These are phyloP conservation scores for Paracyclopina nana DNA, from an alignment of 1,140 invertebrate genomes.

Conservation along the genomic window DNA sequence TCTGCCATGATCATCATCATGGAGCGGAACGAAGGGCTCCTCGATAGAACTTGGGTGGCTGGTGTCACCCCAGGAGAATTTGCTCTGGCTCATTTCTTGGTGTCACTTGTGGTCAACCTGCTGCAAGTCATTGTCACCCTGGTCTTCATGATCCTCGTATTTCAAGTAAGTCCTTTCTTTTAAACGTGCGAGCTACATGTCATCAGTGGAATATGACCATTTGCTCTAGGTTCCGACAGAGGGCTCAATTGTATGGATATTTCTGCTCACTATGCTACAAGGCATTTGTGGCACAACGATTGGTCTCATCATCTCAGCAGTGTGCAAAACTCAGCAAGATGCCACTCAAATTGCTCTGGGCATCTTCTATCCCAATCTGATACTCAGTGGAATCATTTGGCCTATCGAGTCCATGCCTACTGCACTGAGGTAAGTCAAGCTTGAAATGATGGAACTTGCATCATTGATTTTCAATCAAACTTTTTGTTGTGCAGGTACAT, in stretches of 20 bases:
- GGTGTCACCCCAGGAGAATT: conserved; percentile 67
- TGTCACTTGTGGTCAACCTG: conserved; percentile 83
- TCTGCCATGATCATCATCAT: conserved; percentile 4
- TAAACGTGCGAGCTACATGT: not conserved
- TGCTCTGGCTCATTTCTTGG: conserved; percentile 49
- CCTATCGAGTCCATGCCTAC: conserved; percentile 75
- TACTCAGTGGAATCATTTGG: conserved; percentile 68
- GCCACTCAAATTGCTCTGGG: conserved; percentile 81
- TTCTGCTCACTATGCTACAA: conserved; percentile 46
- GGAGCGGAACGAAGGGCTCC: conserved; percentile 61
- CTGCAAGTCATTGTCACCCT: conserved; percentile 38
- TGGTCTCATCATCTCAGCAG: conserved; percentile 67
- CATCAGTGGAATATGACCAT: not conserved
- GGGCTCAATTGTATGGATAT: conserved; percentile 51
- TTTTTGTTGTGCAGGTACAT: conserved; percentile 27
- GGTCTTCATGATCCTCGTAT: conserved; percentile 7
- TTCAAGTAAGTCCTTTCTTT: not conserved
- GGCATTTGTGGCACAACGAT: conserved; percentile 85
- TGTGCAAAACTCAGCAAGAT: conserved; percentile 67
- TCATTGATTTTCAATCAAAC: not conserved
- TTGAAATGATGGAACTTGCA: not conserved
- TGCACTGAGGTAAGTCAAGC: conserved; percentile 30
- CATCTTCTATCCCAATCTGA: conserved; percentile 73
- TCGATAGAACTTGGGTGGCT: conserved; percentile 61
- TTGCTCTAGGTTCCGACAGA: conserved; percentile 25